phyloP scores from a whole-genome alignment of 1,140 invertebrate genomes.

The Drosophila nannoptera region DNA sequence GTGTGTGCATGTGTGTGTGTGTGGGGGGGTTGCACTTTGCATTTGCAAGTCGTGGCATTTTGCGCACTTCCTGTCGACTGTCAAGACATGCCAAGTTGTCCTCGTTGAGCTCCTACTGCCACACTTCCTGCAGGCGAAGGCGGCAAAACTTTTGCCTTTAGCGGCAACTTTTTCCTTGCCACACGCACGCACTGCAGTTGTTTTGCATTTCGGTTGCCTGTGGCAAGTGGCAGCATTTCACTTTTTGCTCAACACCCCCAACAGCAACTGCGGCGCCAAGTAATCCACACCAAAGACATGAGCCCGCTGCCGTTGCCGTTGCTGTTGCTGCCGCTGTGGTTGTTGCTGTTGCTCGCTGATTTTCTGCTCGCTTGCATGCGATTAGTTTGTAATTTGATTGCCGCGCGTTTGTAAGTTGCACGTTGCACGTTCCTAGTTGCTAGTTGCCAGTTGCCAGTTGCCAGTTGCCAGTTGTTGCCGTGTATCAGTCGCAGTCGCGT shows the following conservation, averaged over 20 bases:
- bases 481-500: conserved; percentile 40
- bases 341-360: conserved; percentile 41
- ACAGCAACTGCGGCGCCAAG: conserved; percentile 33
- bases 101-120: conserved; percentile 44
- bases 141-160: conserved; percentile 28
- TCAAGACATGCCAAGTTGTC: conserved; percentile 52
- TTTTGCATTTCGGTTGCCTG: conserved; percentile 59
- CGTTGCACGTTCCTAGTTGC: conserved; percentile 10
- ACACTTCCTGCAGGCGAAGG: conserved; percentile 44
- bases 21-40: conserved; percentile 40
- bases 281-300: conserved; percentile 63
- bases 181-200: conserved; percentile 75
- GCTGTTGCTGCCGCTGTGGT: conserved; percentile 26
- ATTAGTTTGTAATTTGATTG: conserved; percentile 78
- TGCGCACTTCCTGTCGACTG: conserved; percentile 76
- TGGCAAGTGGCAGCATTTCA: conserved; percentile 37
- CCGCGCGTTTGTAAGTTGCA: conserved; percentile 32
- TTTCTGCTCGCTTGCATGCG: conserved; percentile 68
- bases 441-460: conserved; percentile 8
- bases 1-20: background rate
- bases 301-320: conserved; percentile 46
- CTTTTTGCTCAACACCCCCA: conserved; percentile 47
- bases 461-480: background rate
- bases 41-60: conserved; percentile 72
- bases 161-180: conserved; percentile 38